These are phyloP conservation scores for Antheraea mylitta DNA, from an alignment of 1,140 invertebrate species.

Conservation along the genomic window DNA sequence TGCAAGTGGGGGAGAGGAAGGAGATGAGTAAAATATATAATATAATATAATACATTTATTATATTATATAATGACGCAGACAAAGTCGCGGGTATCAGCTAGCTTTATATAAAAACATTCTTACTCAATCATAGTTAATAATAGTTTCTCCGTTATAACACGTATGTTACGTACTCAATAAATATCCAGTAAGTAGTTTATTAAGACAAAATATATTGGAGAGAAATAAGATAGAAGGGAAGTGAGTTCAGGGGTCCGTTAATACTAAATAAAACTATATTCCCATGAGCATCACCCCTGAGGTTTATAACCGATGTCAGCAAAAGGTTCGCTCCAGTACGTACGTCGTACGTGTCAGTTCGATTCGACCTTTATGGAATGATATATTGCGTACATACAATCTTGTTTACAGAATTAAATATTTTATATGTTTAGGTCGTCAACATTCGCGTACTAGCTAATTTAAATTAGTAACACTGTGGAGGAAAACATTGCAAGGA, in stretches of 20 bases:
- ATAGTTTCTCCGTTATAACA: background rate
- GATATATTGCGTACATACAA: background rate
- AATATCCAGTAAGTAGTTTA: background rate
- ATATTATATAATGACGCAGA: too few species aligned
- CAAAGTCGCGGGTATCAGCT: too few species aligned
- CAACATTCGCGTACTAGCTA: too few species aligned
- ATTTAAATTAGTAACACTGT: too few species aligned
- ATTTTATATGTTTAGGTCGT: too few species aligned
- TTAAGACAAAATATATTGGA: conserved; percentile 2
- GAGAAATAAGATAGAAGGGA: background rate
- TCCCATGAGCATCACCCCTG: background rate
- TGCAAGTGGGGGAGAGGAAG: too few species aligned
- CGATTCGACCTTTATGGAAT: background rate
- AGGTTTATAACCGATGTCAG: conserved; percentile 8
- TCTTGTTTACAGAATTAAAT: background rate
- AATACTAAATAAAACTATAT: conserved; percentile 7
- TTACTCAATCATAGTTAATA: too few species aligned
- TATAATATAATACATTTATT: too few species aligned
- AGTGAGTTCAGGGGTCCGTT: background rate
- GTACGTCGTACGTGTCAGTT: background rate
- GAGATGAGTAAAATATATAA: too few species aligned
- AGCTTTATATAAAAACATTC: too few species aligned
- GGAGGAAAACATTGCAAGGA: too few species aligned
- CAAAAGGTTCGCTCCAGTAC: background rate
- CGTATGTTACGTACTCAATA: background rate